These are phyloP conservation scores for Podabrus alpinus DNA, from an alignment of 2,888 invertebrate genomes.

Conservation along the genomic window DNA sequence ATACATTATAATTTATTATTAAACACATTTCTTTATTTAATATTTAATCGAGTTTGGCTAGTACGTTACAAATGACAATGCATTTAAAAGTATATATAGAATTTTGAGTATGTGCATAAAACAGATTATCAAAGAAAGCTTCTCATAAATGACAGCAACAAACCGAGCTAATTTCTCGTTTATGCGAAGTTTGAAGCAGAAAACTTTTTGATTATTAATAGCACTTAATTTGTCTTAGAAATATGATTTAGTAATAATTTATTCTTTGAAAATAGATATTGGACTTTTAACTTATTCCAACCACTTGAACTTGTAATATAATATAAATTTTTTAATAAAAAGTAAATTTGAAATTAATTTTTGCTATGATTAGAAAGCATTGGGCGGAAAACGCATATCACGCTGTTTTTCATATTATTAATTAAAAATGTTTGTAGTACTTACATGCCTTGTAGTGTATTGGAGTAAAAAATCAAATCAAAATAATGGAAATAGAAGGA, in stretches of 20 bases:
- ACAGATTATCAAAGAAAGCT: not conserved
- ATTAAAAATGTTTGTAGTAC: no score
- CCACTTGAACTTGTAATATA: not conserved
- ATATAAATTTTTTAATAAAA: not conserved
- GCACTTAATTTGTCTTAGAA: not conserved
- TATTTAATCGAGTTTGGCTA: no score
- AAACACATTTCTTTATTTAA: no score
- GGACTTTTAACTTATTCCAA: not conserved
- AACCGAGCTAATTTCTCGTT: not conserved
- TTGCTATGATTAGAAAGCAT: no score
- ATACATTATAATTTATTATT: no score
- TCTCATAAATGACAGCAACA: not conserved
- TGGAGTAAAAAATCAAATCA: no score
- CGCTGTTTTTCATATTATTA: no score
- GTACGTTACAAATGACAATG: no score
- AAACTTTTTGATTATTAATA: not conserved
- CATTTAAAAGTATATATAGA: not conserved
- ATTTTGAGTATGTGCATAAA: not conserved
- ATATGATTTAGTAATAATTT: not conserved
- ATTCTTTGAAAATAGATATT: not conserved
- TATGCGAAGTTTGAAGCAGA: not conserved
- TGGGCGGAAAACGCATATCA: no score
- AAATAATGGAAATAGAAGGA: no score
- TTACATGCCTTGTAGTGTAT: no score
- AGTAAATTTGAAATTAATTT: no score